Conservation (phyloP, 2,797 vertebrate species). For the Gymnocypris eckloni region DNA sequence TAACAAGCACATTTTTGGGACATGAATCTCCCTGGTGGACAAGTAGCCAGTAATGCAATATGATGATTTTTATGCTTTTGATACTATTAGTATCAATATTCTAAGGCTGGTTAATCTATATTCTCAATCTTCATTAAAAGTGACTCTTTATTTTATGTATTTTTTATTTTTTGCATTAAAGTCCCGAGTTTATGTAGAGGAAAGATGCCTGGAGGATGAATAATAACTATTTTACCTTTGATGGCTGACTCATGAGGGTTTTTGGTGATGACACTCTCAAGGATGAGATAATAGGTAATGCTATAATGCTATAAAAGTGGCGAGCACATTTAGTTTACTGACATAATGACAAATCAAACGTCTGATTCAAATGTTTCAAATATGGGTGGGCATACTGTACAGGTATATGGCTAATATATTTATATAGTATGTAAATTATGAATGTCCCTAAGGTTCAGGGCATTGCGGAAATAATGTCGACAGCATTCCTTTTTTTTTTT, state of each 20-base stretch:
- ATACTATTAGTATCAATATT: background rate
- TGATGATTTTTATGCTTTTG: background rate
- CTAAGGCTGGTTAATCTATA: background rate
- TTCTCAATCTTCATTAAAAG: background rate
- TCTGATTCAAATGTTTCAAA: background rate
- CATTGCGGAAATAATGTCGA: background rate
- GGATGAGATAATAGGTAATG: slow-evolving; percentile 21
- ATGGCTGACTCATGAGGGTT: slow-evolving; percentile 21
- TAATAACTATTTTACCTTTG: slow-evolving; percentile 27
- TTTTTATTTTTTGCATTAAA: background rate
- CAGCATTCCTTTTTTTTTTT: background rate
- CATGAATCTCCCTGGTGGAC: background rate
- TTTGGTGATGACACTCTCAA: slow-evolving; percentile 1
- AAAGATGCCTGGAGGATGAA: background rate
- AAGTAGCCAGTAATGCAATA: background rate
- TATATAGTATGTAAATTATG: background rate
- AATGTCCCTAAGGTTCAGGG: background rate
- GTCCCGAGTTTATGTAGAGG: background rate
- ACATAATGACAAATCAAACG: background rate
- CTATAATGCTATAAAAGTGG: background rate
- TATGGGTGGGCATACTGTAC: background rate
- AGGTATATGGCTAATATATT: background rate
- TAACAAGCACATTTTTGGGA: background rate
- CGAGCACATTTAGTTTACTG: background rate
- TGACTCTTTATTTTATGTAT: background rate